Base-by-base conservation (phyloP, 2,113 vertebrate genomes). In the Sinosuthora webbiana region DNA sequence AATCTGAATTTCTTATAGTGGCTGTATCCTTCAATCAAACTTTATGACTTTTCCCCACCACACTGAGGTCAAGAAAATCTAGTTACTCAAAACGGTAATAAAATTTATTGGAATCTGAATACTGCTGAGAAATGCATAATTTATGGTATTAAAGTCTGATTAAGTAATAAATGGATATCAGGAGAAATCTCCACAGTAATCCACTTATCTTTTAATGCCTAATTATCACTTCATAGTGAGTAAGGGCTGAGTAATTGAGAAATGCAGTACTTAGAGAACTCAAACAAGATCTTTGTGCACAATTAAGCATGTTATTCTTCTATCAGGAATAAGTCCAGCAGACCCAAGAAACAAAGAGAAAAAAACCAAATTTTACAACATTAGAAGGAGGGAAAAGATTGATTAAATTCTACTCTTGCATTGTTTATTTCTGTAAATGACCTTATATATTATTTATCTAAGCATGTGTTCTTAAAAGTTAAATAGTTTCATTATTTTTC, bases 161-260 rank as follows among this genome's bases (percentile, higher is more conserved):
- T 96, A 96, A 95, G 74, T 94, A 89, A 89, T 94, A 95, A 96
- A 97, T 95, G 91, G 77, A 94, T 94, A 63, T 91, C 89, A 94
- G 92, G 88, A 90, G 83, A 83, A 45, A 92, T 89, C 87, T 57
- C 35, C 42, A 83, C 85, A 93, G 87, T 96, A 97, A 97, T 97
- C 95, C 93, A 96, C 92, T 97, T 93, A 96, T 94, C 60, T 95
- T 96, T 86, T 89, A 92, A 93, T 74, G 86, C 33, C 63, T 91
- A 90, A 94, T 67, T 93, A 96, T 89, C 94, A 93, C 89, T 93
- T 95, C 86, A 73, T 75, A 80, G 82, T 41, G 73, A 90, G 56
- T 85, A 73, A 86, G 52, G 49, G 37, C 37, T 83, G 86, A 63
- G 84, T 88, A 90, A 91, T 62, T 83, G 90, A 92, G 87, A 95